phyloP scores from a whole-genome alignment of 1,140 invertebrate genomes.

The Ceratoteleas bidentatus region DNA sequence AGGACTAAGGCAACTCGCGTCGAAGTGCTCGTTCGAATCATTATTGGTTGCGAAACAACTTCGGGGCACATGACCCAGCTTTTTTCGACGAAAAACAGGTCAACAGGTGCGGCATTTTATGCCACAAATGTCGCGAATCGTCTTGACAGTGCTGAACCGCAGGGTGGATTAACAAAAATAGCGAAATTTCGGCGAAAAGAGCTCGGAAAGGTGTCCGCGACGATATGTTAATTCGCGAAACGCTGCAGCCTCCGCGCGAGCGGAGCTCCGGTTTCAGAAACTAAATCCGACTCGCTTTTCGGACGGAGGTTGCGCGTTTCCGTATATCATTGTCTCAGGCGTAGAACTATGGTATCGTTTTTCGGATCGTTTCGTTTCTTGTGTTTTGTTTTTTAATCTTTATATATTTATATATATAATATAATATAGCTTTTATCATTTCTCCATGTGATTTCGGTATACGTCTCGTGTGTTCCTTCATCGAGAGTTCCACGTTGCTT shows the following conservation, averaged over 20 bases:
- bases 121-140: constrained; percentile 39
- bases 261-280: neutral
- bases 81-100: constrained; percentile 17
- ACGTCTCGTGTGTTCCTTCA: constrained; percentile 22
- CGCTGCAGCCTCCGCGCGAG: constrained; percentile 13
- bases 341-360: constrained; percentile 44
- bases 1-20: constrained; percentile 31
- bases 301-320: constrained; percentile 14
- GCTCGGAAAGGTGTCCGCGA: constrained; percentile 50
- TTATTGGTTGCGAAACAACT: constrained; percentile 8
- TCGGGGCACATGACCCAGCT: constrained; percentile 22
- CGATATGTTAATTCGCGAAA: constrained; percentile 39
- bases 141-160: neutral
- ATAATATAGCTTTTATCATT: constrained; percentile 2
- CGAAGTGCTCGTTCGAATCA: constrained; percentile 29
- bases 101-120: constrained; percentile 29
- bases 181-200: constrained; percentile 29
- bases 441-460: neutral
- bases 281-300: constrained; percentile 1
- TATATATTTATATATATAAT: constrained; percentile 29
- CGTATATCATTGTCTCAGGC: constrained; percentile 20
- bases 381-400: neutral
- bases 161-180: neutral
- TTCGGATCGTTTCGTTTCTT: constrained; percentile 48
- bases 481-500: constrained; percentile 29